Percentiles rank a stretch among this genome's conserved stretches.
Evolutionary conservation across 2,113 vertebrate genomes (phyloP).

Genomic region (Hippocampus abdominalis): DNA sequence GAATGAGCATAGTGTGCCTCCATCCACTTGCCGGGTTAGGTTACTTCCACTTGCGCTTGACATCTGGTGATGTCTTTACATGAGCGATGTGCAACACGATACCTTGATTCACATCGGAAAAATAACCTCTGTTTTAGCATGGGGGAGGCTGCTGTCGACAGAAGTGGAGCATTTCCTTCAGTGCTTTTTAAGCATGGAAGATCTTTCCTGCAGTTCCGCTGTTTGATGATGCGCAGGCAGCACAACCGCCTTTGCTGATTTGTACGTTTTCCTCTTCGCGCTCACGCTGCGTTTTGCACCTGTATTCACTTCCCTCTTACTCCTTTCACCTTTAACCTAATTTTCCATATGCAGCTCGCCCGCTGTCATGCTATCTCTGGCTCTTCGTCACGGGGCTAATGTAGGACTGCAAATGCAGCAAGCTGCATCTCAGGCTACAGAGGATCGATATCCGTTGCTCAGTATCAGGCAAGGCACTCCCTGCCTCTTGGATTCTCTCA

Average conservation of each 20-base stretch:
- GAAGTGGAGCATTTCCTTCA: slow-evolving; percentile 68
- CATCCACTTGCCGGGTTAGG: slow-evolving; percentile 45
- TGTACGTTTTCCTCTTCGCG: slow-evolving; percentile 27
- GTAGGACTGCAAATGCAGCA: slow-evolving; percentile 67
- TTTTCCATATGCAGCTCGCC: slow-evolving; percentile 21
- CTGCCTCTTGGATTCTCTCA: slow-evolving; percentile 35
- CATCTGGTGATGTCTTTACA: slow-evolving; percentile 71
- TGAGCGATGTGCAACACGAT: slow-evolving; percentile 60
- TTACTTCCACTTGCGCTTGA: slow-evolving; percentile 69
- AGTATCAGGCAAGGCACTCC: slow-evolving; percentile 58
- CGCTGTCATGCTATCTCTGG: slow-evolving; percentile 22
- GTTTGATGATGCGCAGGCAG: slow-evolving; percentile 40
- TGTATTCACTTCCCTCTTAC: slow-evolving; percentile 40
- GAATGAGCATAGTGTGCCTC: slow-evolving; percentile 14
- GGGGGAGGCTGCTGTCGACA: slow-evolving; percentile 55
- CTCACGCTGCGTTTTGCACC: slow-evolving; percentile 32
- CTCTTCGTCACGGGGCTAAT: slow-evolving; percentile 53
- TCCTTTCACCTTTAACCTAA: slow-evolving; percentile 28
- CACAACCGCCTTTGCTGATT: slow-evolving; percentile 34
- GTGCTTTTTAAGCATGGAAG: slow-evolving; percentile 62
- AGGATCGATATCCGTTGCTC: slow-evolving; percentile 69
- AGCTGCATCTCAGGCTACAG: slow-evolving; percentile 63
- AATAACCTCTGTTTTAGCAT: slow-evolving; percentile 64
- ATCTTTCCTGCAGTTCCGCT: slow-evolving; percentile 53
- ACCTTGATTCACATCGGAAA: slow-evolving; percentile 63